Conservation (phyloP, 2,797 vertebrate species). For the Enteromius radiatus region DNA sequence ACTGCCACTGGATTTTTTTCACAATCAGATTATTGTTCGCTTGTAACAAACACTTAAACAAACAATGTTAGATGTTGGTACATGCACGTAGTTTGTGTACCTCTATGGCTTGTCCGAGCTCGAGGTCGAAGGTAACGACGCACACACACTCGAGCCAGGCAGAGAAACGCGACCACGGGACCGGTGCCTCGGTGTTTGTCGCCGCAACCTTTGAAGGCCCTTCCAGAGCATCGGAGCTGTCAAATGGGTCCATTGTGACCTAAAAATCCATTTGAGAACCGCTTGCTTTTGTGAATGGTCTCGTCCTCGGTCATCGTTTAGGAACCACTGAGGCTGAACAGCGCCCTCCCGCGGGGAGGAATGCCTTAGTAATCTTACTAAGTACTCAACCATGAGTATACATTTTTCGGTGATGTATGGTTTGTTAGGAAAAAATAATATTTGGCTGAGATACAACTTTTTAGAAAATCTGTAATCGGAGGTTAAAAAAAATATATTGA, state of each 20-base stretch:
- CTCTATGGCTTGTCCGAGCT: conserved; percentile 95
- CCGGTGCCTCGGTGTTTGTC: conserved; percentile 42
- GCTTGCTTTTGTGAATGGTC: conserved; percentile 10
- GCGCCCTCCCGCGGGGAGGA: conserved; percentile 51
- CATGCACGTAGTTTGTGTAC: conserved; percentile 66
- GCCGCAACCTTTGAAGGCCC: conserved; percentile 47
- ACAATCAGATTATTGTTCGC: fast-evolving
- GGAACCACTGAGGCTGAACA: neutral
- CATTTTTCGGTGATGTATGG: no score
- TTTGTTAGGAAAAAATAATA: no score
- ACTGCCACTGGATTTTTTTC: neutral
- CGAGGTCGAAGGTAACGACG: conserved; percentile 94
- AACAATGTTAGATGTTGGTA: conserved; percentile 25
- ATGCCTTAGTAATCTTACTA: neutral
- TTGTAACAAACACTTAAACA: conserved; percentile 20
- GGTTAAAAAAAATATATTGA: no score
- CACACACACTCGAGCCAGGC: conserved; percentile 92
- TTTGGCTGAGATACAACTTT: no score
- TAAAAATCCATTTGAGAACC: conserved; percentile 1
- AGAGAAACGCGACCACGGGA: conserved; percentile 86
- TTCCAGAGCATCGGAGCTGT: conserved; percentile 58
- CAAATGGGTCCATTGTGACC: conserved; percentile 72
- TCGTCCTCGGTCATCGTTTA: conserved; percentile 13
- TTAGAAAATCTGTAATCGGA: no score
- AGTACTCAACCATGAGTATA: no score